Percentiles rank a stretch among this genome's conserved stretches.
These are phyloP conservation scores for Sebastes goodei DNA, from an alignment of 2,797 vertebrate genomes.

Conservation along the genomic window DNA sequence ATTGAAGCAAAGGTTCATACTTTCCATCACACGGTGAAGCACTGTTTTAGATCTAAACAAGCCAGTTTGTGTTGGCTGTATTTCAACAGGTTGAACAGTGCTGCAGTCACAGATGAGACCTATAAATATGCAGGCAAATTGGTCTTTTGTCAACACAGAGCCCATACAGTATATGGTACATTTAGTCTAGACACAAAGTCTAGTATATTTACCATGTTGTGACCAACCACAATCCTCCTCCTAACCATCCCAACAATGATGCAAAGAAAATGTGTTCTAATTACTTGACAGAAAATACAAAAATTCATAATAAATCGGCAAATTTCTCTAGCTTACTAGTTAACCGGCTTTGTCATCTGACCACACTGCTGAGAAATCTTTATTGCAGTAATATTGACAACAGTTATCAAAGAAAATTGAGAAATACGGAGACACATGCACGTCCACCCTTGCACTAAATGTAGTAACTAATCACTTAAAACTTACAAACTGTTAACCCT, in stretches of 20 bases:
- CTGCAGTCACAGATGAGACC: constrained; percentile 9
- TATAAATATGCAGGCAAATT: constrained; percentile 13
- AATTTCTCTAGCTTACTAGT: neutral
- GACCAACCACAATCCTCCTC: neutral
- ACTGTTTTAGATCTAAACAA: constrained; percentile 16
- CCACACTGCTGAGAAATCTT: neutral
- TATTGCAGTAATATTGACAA: neutral
- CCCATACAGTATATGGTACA: neutral
- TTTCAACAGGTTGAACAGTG: neutral
- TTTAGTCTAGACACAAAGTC: neutral
- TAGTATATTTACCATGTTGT: neutral
- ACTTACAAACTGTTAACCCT: neutral
- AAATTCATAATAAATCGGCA: neutral
- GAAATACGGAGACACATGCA: neutral
- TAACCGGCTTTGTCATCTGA: neutral
- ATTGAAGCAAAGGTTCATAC: neutral
- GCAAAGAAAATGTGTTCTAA: neutral
- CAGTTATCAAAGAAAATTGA: neutral
- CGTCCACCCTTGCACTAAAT: neutral
- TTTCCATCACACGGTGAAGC: neutral
- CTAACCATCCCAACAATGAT: neutral
- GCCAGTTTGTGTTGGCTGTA: neutral
- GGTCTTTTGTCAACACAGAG: constrained; percentile 25
- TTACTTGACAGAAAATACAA: neutral
- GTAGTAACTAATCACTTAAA: too few relatives aligned